Percentiles rank a stretch among this genome's conserved stretches.
phyloP scores from a whole-genome alignment of 2,797 vertebrate genomes.

The Rhynchotus rufescens region DNA sequence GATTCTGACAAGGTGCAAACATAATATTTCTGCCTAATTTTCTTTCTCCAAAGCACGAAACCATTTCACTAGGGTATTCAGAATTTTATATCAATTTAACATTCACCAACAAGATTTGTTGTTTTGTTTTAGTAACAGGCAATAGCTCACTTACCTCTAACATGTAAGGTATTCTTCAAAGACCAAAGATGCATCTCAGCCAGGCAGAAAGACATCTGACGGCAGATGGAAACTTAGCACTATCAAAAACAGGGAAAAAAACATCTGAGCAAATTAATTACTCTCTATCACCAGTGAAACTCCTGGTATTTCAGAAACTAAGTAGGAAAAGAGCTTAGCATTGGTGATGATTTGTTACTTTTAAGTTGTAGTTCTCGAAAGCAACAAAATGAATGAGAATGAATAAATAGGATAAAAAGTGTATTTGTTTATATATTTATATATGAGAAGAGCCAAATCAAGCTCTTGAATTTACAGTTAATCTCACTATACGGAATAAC shows the following conservation, averaged over 20 bases:
- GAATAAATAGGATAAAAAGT: background rate
- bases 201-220: constrained; percentile 95
- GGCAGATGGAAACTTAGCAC: constrained; percentile 75
- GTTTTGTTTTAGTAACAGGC: constrained; percentile 3
- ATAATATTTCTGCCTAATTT: background rate
- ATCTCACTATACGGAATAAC: background rate
- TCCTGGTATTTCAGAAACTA: constrained; percentile 3
- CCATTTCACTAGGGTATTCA: background rate
- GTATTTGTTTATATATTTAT: too few relatives aligned
- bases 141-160: constrained; percentile 79
- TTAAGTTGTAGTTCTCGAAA: background rate
- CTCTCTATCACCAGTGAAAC: constrained; percentile 34
- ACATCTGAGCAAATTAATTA: constrained; percentile 55
- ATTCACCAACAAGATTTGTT: constrained; percentile 7
- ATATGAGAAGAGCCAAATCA: background rate
- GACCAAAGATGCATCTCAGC: constrained; percentile 96
- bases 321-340: background rate
- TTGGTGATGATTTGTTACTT: background rate
- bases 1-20: background rate
- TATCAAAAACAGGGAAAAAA: constrained; percentile 76
- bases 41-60: background rate
- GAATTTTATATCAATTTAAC: background rate
- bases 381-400: background rate
- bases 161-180: constrained; percentile 89
- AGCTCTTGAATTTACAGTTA: background rate